Evolutionary conservation across 2,888 invertebrate genomes (phyloP).

Genomic region (Drosophila conformis): DNA sequence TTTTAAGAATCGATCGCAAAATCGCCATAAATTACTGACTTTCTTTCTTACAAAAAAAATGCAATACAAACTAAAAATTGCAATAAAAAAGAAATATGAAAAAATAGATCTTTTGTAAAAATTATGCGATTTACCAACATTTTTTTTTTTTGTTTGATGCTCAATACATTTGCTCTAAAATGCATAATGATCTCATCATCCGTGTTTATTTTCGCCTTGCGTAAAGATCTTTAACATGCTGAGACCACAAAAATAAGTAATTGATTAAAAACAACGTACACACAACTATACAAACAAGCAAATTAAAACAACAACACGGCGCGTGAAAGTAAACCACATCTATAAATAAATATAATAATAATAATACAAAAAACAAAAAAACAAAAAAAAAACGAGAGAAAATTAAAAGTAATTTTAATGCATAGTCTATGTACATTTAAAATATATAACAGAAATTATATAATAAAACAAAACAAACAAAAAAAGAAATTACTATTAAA

Average conservation of each 20-base stretch:
- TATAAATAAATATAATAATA: conserved; percentile 64
- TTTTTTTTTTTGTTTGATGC: conserved; percentile 50
- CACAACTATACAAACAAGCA: conserved; percentile 29
- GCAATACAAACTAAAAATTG: conserved; percentile 20
- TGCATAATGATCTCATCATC: conserved; percentile 85
- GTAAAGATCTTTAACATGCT: conserved; percentile 55
- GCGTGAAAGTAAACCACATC: conserved; percentile 69
- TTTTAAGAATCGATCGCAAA: conserved; percentile 53
- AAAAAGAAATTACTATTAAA: conserved; percentile 65
- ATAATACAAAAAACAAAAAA: conserved; percentile 8
- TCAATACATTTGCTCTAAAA: conserved; percentile 67
- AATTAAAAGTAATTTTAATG: conserved; percentile 69
- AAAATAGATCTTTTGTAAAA: conserved; percentile 35
- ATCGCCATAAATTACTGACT: conserved; percentile 76
- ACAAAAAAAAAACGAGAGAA: conserved; percentile 31
- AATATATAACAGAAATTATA: conserved; percentile 74
- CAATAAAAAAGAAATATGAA: conserved; percentile 30
- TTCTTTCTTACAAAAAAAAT: conserved; percentile 47
- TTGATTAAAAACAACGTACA: conserved; percentile 33
- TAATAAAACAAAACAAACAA: conserved; percentile 41
- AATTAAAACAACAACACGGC: conserved; percentile 60
- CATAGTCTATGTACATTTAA: conserved; percentile 78
- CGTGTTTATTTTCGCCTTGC: conserved; percentile 85
- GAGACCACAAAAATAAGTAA: conserved; percentile 52
- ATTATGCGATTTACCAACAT: conserved; percentile 17